Conservation (phyloP, 2,797 vertebrate species). For the Halcyon badia region DNA sequence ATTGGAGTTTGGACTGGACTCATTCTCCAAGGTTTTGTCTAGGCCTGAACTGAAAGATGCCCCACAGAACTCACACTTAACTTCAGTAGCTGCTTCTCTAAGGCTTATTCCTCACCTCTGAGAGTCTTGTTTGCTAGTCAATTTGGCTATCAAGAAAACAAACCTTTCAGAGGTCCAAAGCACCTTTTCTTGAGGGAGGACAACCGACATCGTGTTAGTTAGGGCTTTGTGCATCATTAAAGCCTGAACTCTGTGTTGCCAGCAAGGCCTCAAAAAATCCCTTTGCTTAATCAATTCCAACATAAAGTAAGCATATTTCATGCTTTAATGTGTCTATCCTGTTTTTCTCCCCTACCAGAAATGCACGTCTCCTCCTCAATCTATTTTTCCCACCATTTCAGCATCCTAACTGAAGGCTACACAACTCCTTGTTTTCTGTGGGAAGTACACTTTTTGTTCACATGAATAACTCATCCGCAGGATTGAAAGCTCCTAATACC, state of each 20-base stretch:
- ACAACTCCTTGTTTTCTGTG: not conserved
- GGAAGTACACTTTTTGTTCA: not conserved
- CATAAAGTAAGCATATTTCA: not conserved
- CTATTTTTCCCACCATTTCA: not conserved
- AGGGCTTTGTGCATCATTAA: not conserved
- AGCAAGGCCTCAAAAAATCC: fast-evolving
- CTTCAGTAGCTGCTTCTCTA: not conserved
- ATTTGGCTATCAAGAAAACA: not conserved
- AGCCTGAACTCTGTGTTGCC: not conserved
- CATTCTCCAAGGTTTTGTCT: not conserved
- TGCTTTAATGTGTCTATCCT: not conserved
- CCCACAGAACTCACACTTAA: fast-evolving
- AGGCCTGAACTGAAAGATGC: not conserved
- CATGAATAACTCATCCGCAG: fast-evolving
- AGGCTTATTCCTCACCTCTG: not conserved
- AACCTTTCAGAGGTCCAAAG: not conserved
- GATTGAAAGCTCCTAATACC: constrained; percentile 25
- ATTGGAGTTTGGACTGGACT: not conserved
- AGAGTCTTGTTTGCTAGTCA: not conserved
- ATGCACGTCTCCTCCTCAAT: not conserved
- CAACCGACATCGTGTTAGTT: fast-evolving
- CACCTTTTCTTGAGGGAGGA: not conserved
- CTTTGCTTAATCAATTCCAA: not conserved
- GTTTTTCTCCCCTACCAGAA: not conserved
- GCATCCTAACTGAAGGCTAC: not conserved